Conservation (phyloP, 2,113 vertebrate species). For the Oncorhynchus tshawytscha region DNA sequence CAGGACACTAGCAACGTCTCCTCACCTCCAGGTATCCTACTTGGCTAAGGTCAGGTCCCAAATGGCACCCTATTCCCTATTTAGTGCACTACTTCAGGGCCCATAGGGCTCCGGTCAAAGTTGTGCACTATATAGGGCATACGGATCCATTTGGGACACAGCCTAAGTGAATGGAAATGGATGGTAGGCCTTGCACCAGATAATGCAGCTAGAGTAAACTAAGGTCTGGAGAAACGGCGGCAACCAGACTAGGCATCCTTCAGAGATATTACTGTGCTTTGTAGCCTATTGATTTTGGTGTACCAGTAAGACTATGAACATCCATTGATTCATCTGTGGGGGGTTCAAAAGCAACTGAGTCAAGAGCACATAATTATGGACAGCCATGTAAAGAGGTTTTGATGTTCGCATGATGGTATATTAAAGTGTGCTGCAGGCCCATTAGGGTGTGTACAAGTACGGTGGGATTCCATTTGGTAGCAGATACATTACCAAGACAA, state of each 20-base stretch:
- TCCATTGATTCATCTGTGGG: conserved; percentile 36
- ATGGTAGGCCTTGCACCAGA: not conserved
- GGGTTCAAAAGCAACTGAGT: conserved; percentile 39
- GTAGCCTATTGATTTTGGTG: conserved; percentile 32
- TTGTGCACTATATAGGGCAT: too few relatives aligned
- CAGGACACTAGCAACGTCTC: not conserved
- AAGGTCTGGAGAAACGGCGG: too few relatives aligned
- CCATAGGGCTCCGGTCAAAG: too few relatives aligned
- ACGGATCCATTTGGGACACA: too few relatives aligned
- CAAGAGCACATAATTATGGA: conserved; percentile 19
- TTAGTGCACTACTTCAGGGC: too few relatives aligned
- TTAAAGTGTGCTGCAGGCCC: conserved; percentile 2
- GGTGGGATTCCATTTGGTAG: not conserved
- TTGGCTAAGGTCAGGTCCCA: not conserved
- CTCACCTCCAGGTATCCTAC: conserved; percentile 20
- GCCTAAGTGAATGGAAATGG: conserved; percentile 1
- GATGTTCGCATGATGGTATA: conserved; percentile 38
- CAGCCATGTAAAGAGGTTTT: conserved; percentile 32
- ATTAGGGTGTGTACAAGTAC: not conserved
- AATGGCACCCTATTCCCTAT: too few relatives aligned
- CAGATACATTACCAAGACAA: not conserved
- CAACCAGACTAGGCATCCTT: not conserved
- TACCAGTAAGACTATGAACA: conserved; percentile 30
- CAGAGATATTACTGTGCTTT: conserved; percentile 29
- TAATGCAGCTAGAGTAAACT: too few relatives aligned